A percentile compares a stretch with the other conserved stretches of the same genome.
phyloP scores from a whole-genome alignment of 2,888 invertebrate species.

The Dendrolimus pini region DNA sequence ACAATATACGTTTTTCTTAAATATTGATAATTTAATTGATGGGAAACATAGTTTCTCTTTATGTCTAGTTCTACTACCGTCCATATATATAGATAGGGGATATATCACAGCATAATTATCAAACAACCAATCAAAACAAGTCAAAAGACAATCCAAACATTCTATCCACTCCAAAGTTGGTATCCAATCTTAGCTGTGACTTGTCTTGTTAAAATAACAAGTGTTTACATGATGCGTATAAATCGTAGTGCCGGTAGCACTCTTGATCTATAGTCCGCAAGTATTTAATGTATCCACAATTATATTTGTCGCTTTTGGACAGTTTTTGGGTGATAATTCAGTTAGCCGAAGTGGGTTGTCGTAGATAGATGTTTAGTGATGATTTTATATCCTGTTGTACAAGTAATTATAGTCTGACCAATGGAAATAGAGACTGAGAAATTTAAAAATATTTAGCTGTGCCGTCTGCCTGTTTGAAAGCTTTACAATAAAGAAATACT shows the following conservation, averaged over 20 bases:
- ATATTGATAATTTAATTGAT: no score
- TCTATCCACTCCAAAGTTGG: constrained; percentile 10
- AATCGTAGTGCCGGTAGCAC: constrained; percentile 49
- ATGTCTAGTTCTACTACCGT: no score
- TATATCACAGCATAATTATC: not conserved
- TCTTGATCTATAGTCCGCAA: constrained; percentile 24
- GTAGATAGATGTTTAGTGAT: not conserved
- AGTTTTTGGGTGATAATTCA: not conserved
- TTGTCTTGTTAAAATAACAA: constrained; percentile 34
- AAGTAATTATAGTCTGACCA: no score
- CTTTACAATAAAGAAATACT: no score
- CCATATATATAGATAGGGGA: no score
- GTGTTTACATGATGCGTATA: constrained; percentile 31
- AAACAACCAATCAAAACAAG: constrained; percentile 1
- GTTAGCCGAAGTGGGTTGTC: not conserved
- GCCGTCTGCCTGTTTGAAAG: no score
- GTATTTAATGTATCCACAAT: constrained; percentile 23
- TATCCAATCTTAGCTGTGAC: constrained; percentile 2
- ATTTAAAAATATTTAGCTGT: no score
- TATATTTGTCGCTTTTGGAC: not conserved
- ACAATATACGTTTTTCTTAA: no score
- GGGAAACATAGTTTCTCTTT: no score
- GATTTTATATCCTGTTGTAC: not conserved
- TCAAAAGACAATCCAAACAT: not conserved
- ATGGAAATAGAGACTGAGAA: no score